Percentiles rank a stretch among this genome's conserved stretches.
phyloP scores from a whole-genome alignment of 2,888 invertebrate genomes.

The Torymus texanus region DNA sequence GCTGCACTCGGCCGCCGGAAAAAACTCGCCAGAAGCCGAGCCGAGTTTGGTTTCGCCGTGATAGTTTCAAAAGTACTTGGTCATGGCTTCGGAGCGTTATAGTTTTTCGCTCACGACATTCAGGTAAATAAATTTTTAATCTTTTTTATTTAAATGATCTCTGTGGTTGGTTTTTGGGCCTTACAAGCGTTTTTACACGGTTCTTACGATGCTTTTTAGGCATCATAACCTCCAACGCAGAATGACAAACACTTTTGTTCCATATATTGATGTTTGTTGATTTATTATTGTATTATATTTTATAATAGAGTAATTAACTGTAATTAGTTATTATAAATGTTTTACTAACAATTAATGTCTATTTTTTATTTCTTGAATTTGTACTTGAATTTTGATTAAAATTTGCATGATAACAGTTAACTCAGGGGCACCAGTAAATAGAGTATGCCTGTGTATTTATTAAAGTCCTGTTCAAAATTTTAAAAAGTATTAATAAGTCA shows the following conservation, averaged over 20 bases:
- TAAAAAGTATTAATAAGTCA: too few species aligned
- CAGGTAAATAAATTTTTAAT: conserved; percentile 77
- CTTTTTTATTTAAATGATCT: conserved; percentile 36
- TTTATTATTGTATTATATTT: conserved; percentile 4
- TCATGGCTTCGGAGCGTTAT: conserved; percentile 95
- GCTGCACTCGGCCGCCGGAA: conserved; percentile 33
- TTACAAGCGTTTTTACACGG: not conserved
- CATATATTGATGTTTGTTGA: conserved; percentile 10
- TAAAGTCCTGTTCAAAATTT: too few species aligned
- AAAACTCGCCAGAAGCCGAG: conserved; percentile 33
- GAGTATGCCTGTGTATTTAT: too few species aligned
- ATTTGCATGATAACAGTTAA: too few species aligned
- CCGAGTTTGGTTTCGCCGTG: conserved; percentile 24
- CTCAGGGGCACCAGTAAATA: too few species aligned
- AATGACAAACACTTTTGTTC: conserved; percentile 56
- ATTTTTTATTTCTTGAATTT: too few species aligned
- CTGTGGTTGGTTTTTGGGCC: too few species aligned
- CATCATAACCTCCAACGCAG: conserved; percentile 47
- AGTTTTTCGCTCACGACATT: conserved; percentile 96
- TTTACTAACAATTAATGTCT: not conserved
- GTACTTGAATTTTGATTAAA: too few species aligned
- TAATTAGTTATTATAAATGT: not conserved
- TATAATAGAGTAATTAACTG: not conserved
- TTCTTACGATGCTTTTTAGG: too few species aligned
- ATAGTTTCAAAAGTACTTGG: conserved; percentile 23